These are phyloP conservation scores for Nothobranchius furzeri DNA, from an alignment of 2,113 vertebrate species.

Conservation along the genomic window DNA sequence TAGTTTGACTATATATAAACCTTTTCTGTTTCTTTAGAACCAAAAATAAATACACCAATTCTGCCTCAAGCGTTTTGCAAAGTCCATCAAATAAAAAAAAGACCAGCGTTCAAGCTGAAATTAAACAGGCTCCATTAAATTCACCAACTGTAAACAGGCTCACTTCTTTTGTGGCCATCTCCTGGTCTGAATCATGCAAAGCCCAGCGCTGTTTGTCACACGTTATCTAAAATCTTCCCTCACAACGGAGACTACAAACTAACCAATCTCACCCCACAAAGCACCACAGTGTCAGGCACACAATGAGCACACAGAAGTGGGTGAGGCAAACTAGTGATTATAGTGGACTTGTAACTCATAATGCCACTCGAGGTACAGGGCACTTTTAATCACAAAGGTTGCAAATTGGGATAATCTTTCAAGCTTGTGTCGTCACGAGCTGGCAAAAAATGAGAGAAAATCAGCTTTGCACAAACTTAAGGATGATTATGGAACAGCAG, in stretches of 20 bases:
- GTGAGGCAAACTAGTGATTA: constrained; percentile 52
- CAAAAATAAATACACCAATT: neutral
- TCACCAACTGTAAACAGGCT: neutral
- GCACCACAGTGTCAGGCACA: too few relatives aligned
- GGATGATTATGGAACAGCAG: constrained; percentile 68
- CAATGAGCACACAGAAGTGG: constrained; percentile 20
- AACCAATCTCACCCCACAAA: constrained; percentile 13
- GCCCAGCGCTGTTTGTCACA: neutral
- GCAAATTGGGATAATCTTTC: constrained; percentile 69
- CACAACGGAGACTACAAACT: constrained; percentile 1
- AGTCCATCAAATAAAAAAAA: too few relatives aligned
- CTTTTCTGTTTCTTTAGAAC: neutral
- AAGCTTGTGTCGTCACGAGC: constrained; percentile 55
- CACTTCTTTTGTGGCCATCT: neutral
- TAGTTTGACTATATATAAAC: too few relatives aligned
- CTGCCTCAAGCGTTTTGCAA: neutral
- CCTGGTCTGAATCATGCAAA: neutral
- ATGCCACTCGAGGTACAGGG: constrained; percentile 46
- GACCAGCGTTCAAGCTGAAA: neutral
- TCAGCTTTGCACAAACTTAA: constrained; percentile 67
- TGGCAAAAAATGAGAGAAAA: constrained; percentile 64
- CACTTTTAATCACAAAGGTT: constrained; percentile 74
- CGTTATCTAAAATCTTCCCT: neutral
- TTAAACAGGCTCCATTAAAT: too few relatives aligned
- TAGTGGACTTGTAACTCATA: constrained; percentile 49